Evolutionary conservation across 2,888 invertebrate species (phyloP), one percentile per base, ranked within the genome.

Genomic region (Pollenia labialis): DNA sequence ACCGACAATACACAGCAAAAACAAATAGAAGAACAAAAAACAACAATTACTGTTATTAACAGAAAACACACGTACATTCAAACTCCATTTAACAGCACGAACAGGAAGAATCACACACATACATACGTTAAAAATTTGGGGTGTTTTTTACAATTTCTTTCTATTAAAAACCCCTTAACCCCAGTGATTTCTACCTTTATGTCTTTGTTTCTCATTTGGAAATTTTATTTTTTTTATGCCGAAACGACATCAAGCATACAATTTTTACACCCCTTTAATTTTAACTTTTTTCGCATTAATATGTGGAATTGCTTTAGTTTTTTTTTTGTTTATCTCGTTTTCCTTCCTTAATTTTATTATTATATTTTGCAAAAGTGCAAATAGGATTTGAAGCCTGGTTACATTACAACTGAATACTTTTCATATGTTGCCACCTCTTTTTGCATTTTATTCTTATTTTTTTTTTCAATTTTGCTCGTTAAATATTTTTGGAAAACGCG

Each of bases 41-140:
- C 74, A 81, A 84, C 76, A 87, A 87, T 84, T 87, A 87, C 81
- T 87, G 69, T 87, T 87, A 81, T 87, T 84, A 87, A 83, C 76
- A 68, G 64, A 56, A 48, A 77, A 23, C 23, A 66, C 52, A 42
- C 60, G 44, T 46, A 74, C 44, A 86, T 12, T 50, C 6, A 42
- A 68, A 18, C 18, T 16, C 7, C 1, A 23, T 44, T 48, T 54
- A 8, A 52, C 50, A 52, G 18, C 42, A 52, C 11, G n/a, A 50
- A 23, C 4, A 54, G 69, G 8, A 77, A 60, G 32, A 46, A 44
- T 46, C 14, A 32, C 60, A 54, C 14, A 32, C 60, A 18, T 23
- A 12, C 56, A 62, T 12, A 14, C 1, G 18, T 4, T 18, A 42
- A 62, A 62, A 14, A 44, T 62, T 46, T 60, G 46, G 87, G 83